Evolutionary conservation across 2,113 vertebrate species (phyloP).

Genomic region (Dicrurus megarhynchus): DNA sequence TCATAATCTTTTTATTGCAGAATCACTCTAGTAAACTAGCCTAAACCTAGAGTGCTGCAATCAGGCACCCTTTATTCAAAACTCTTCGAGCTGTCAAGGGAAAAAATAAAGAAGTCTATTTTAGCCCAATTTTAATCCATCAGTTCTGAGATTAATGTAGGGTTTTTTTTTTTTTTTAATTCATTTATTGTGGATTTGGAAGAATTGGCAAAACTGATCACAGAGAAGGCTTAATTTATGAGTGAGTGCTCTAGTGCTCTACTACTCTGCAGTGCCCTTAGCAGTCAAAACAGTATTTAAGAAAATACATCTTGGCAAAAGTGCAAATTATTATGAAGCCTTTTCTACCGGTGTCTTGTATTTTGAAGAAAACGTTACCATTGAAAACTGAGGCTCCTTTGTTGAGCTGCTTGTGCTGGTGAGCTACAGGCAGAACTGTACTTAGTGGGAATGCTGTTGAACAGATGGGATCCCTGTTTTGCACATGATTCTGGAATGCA

Average conservation of each 20-base stretch:
- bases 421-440: neutral
- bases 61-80: neutral
- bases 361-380: neutral
- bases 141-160: neutral
- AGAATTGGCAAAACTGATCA: neutral
- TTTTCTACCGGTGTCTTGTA: neutral
- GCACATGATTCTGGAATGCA: slow-evolving; percentile 68
- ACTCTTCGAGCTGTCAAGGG: neutral
- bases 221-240: neutral
- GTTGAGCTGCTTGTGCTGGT: neutral
- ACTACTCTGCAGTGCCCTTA: neutral
- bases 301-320: neutral
- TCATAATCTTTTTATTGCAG: neutral
- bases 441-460: slow-evolving; percentile 17
- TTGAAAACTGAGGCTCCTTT: slow-evolving; percentile 17
- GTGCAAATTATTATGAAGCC: neutral
- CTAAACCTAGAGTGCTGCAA: neutral
- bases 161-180: neutral
- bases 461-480: slow-evolving; percentile 60
- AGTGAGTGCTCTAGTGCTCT: neutral
- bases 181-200: neutral
- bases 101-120: neutral
- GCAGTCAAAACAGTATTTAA: neutral
- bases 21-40: neutral
- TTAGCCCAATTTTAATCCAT: neutral